phyloP scores from a whole-genome alignment of 1,140 invertebrate genomes.

The Heliconius himera region DNA sequence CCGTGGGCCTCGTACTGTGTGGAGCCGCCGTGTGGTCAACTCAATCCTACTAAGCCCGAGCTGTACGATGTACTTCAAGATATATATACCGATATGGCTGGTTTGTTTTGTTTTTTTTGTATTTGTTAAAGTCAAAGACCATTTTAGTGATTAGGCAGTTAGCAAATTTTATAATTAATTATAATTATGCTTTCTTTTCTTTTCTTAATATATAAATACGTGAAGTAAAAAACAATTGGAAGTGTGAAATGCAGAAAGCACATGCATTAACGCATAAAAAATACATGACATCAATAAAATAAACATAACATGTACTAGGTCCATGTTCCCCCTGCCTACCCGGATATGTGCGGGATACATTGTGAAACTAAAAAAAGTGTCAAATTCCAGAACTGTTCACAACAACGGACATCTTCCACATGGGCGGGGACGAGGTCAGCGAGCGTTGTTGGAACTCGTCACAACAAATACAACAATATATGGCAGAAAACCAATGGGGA shows the following conservation, averaged over 20 bases:
- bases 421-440: slow-evolving; percentile 94
- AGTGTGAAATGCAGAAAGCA: no score
- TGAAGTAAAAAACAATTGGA: no score
- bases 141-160: no score
- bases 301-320: no score
- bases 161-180: no score
- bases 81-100: slow-evolving; percentile 86
- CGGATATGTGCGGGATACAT: no score
- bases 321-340: no score
- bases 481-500: slow-evolving; percentile 84
- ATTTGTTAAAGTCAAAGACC: neutral
- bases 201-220: no score
- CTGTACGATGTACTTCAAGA: slow-evolving; percentile 89
- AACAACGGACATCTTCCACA: slow-evolving; percentile 91
- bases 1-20: slow-evolving; percentile 91
- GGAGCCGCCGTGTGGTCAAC: slow-evolving; percentile 93
- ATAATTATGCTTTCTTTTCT: no score
- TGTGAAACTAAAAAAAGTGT: neutral
- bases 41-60: slow-evolving; percentile 89
- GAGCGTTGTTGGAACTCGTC: slow-evolving; percentile 90
- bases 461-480: slow-evolving; percentile 85
- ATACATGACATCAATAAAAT: no score
- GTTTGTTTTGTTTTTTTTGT: slow-evolving; percentile 44
- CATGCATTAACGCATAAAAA: no score
- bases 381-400: slow-evolving; percentile 82